Evolutionary conservation across 2,888 invertebrate species (phyloP).

Genomic region (Philereme transversata): DNA sequence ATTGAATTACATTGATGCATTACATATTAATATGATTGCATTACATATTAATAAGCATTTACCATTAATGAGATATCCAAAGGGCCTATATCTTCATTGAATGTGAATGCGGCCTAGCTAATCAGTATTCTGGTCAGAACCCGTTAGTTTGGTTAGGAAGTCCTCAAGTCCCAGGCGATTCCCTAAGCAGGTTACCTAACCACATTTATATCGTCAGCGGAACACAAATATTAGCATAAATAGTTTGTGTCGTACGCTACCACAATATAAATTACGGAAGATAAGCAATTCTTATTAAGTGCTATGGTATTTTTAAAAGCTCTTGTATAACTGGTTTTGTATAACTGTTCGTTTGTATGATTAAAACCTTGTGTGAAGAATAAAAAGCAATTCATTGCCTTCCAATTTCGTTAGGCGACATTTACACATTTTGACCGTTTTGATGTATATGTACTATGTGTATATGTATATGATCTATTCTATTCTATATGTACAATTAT

Average conservation of each 20-base stretch:
- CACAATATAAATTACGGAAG: slow-evolving; percentile 54
- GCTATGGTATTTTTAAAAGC: slow-evolving; percentile 35
- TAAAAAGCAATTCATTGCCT: too few species aligned
- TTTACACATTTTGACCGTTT: too few species aligned
- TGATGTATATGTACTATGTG: too few species aligned
- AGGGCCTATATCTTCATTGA: slow-evolving; percentile 56
- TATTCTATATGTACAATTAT: too few species aligned
- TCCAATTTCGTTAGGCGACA: too few species aligned
- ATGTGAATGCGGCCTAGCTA: slow-evolving; percentile 57
- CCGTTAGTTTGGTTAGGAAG: slow-evolving; percentile 72
- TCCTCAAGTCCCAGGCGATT: slow-evolving; percentile 70
- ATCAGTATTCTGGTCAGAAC: slow-evolving; percentile 72
- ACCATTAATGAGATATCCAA: not conserved
- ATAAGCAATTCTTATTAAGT: slow-evolving; percentile 50
- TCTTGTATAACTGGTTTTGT: too few species aligned
- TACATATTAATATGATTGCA: not conserved
- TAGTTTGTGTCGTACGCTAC: slow-evolving; percentile 61
- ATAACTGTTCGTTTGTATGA: too few species aligned
- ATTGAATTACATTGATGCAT: not conserved
- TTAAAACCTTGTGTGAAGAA: too few species aligned
- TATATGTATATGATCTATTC: too few species aligned
- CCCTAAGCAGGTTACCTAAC: slow-evolving; percentile 79
- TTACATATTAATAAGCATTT: not conserved
- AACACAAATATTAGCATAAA: slow-evolving; percentile 78
- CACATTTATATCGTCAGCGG: slow-evolving; percentile 71